Percentiles rank a stretch among this genome's conserved stretches.
These are phyloP conservation scores for Lepilemur ruficaudatus DNA, from an alignment of 2,797 vertebrate species.

Conservation along the genomic window DNA sequence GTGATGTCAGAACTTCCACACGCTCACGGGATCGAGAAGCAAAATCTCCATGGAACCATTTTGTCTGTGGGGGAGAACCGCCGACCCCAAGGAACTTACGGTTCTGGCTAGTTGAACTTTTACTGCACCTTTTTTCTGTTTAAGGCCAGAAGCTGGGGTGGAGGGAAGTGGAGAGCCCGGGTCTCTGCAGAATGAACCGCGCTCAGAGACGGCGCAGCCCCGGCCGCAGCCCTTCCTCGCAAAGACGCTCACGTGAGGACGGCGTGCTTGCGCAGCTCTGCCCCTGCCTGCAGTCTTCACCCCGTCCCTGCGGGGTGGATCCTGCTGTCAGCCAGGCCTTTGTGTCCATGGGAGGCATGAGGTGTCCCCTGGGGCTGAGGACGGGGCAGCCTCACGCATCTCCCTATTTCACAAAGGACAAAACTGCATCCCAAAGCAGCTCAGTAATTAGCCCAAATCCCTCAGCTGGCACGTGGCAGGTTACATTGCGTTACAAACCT, in stretches of 20 bases:
- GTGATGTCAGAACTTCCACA: fast-evolving
- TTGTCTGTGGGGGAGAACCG: background rate
- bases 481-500: fast-evolving
- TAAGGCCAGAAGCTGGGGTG: background rate
- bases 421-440: background rate
- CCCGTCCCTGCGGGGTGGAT: background rate
- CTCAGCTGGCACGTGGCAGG: background rate
- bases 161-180: too few relatives aligned
- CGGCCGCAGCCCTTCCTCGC: background rate
- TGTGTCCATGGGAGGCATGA: background rate
- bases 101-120: background rate
- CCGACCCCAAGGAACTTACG: background rate
- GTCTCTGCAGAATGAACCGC: background rate
- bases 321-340: background rate
- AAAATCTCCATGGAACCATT: too few relatives aligned
- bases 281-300: background rate
- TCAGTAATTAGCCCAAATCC: background rate
- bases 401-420: background rate
- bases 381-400: background rate
- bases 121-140: too few relatives aligned
- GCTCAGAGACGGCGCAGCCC: background rate
- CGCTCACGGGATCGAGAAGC: fast-evolving
- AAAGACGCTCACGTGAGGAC: fast-evolving
- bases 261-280: fast-evolving
- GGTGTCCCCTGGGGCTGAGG: background rate